Evolutionary conservation across 53 echinoderm and acorn worm species (phyloP), one percentile per base, ranked within the genome.

Genomic region (Holothuria leucospilota): DNA sequence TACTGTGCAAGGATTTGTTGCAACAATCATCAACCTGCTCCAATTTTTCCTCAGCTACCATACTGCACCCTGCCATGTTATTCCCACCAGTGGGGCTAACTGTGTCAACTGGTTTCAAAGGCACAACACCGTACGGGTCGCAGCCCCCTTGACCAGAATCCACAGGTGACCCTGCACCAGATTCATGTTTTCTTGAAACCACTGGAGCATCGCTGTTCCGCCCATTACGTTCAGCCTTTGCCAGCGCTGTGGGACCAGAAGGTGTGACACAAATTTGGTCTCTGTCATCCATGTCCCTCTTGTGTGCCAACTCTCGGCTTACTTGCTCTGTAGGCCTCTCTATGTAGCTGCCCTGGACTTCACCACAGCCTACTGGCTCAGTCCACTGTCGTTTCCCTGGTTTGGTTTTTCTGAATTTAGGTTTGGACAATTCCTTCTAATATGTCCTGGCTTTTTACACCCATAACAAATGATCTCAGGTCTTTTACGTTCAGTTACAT

Each of bases 331-430:
- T 39, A 71, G 39, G 71, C 71, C 30, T 71, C 39, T 29, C 13
- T 39, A 27, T 15, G 40, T 38, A 11, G 30, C 71, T 39, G 30
- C 34, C 14, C 21, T 71, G 71, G 71, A 39, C 71, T 71, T 29
- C 71, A 71, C 71, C 71, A 71, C 15, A 39, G 39, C 71, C 71
- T 71, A 71, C 39, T 71, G 38, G 71, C 28, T 29, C 71, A 71
- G 30, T 39, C 71, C 71, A 23, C 9, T 8, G 28, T 16, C 64
- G 64, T 64, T 64, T 64, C 64, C 64, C 64, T 64, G 64, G 26
- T 71, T 13, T 2, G n/a, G n/a, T n/a, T n/a, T n/a, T 29, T 39
- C n/a, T n/a, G n/a, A n/a, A 21, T 12, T 39, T 29, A 38, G 30
- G 29, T 38, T 71, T 11, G 71, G 30, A 71, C 71, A 71, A 39